Percentiles rank a stretch among this genome's conserved stretches.
Evolutionary conservation across 2,888 invertebrate genomes (phyloP).

Genomic region (Belgica antarctica): DNA sequence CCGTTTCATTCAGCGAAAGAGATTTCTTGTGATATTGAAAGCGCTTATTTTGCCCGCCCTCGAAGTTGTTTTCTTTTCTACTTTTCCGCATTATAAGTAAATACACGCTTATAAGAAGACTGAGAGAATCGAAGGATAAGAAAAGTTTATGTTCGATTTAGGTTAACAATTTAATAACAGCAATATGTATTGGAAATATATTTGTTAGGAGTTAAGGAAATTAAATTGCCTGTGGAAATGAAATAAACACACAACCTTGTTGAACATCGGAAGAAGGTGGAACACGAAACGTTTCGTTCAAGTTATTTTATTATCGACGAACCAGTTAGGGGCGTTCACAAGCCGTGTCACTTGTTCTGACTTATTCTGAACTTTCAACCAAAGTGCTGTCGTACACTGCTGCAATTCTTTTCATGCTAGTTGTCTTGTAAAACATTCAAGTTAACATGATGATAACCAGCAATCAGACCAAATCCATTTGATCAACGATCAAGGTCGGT

Average conservation of each 20-base stretch:
- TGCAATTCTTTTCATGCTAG: no score
- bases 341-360: no score
- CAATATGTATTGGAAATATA: constrained; percentile 42
- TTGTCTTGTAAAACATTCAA: no score
- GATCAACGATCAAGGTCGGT: no score
- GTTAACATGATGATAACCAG: no score
- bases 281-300: no score
- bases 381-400: no score
- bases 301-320: no score
- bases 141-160: constrained; percentile 12
- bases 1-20: neutral
- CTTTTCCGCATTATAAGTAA: constrained; percentile 27
- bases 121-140: neutral
- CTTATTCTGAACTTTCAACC: no score
- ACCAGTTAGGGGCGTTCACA: no score
- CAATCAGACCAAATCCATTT: no score
- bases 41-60: neutral
- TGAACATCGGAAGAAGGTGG: constrained; percentile 4
- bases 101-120: neutral
- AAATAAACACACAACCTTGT: constrained; percentile 19
- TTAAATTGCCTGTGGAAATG: constrained; percentile 42
- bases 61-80: constrained; percentile 10
- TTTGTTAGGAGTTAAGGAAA: constrained; percentile 38
- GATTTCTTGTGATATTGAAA: neutral
- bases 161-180: constrained; percentile 44